Conservation (phyloP, 2,113 vertebrate genomes). For the Pseudonaja textilis region DNA sequence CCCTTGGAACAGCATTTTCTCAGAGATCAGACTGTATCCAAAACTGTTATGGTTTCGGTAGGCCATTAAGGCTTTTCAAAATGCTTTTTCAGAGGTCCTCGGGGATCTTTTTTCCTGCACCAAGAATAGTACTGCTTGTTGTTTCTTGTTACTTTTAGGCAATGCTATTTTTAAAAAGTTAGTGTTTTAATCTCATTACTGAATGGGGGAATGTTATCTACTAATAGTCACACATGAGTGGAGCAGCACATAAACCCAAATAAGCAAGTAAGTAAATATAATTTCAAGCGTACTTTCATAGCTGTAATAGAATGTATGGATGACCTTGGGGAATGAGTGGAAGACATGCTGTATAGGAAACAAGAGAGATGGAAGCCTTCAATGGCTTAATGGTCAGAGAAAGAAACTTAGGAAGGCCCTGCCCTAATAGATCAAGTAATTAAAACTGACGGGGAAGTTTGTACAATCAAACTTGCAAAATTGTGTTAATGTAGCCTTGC, state of each 20-base stretch:
- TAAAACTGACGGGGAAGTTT: neutral
- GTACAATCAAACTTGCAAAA: neutral
- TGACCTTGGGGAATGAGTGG: neutral
- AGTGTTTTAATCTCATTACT: neutral
- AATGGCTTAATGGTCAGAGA: neutral
- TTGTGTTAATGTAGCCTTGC: neutral
- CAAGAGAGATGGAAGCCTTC: neutral
- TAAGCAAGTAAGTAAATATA: neutral
- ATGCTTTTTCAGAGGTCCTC: neutral
- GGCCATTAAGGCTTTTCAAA: neutral
- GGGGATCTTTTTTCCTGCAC: neutral
- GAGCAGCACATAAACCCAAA: neutral
- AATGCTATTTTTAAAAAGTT: neutral
- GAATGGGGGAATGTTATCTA: neutral
- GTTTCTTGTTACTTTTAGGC: neutral
- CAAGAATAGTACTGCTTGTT: neutral
- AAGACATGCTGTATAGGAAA: neutral
- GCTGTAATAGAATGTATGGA: neutral
- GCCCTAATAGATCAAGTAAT: neutral
- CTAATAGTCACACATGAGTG: neutral
- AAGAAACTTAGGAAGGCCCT: neutral
- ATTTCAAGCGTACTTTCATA: neutral
- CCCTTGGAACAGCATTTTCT: neutral
- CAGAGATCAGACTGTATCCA: neutral
- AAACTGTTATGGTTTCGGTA: neutral